phyloP scores from a whole-genome alignment of 2,888 invertebrate species.

The Schizaphis graminum region DNA sequence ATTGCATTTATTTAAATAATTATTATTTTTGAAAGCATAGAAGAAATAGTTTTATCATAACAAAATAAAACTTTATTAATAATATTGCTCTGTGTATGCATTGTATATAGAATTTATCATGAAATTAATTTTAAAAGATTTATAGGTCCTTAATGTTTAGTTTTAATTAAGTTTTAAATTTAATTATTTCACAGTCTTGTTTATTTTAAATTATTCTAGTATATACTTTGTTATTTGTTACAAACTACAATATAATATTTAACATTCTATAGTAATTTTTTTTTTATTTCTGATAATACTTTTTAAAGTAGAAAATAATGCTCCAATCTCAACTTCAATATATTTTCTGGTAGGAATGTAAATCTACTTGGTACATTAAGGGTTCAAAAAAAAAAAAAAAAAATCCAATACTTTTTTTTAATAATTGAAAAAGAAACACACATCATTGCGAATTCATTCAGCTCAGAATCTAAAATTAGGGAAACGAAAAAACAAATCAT shows the following conservation, averaged over 20 bases:
- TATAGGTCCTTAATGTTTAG: neutral
- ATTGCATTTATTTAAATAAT: neutral
- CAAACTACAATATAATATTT: neutral
- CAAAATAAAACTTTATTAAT: neutral
- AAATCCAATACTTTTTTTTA: neutral
- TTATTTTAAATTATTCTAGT: neutral
- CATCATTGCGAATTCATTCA: too few relatives aligned
- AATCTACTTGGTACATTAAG: neutral
- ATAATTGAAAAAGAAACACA: neutral
- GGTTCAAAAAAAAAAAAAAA: too few relatives aligned
- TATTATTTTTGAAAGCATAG: neutral
- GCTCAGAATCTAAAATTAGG: too few relatives aligned
- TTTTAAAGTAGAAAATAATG: neutral
- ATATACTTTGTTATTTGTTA: neutral
- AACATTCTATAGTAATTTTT: neutral
- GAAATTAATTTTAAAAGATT: neutral
- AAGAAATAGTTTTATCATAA: neutral
- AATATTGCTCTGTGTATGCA: neutral
- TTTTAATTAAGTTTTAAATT: neutral
- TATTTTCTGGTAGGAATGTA: neutral
- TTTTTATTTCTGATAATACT: neutral
- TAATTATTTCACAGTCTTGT: neutral
- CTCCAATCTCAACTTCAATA: neutral
- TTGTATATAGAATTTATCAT: neutral
- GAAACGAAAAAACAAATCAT: too few relatives aligned